Conservation (phyloP, 2,113 vertebrate genomes). For the Zingel zingel region DNA sequence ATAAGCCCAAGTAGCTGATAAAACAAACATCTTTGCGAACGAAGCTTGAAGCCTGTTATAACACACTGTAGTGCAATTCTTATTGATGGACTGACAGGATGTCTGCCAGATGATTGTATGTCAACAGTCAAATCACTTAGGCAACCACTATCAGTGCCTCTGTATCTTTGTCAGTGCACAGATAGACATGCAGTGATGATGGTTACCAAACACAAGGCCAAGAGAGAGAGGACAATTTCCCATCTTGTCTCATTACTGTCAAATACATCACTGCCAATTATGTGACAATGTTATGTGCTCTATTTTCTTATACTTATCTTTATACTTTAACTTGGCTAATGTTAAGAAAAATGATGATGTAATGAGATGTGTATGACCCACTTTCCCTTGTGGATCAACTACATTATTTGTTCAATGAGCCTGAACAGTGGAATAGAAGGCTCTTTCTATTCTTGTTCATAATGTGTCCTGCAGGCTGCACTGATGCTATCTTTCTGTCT, state of each 20-base stretch:
- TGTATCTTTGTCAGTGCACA: not conserved
- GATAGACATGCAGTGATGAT: not conserved
- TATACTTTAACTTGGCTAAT: not conserved
- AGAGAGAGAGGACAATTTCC: not conserved
- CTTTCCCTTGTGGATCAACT: not conserved
- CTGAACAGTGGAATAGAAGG: not conserved
- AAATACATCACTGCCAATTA: conserved; percentile 21
- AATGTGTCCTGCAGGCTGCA: conserved; percentile 4
- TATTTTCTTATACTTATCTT: not conserved
- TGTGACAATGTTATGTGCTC: not conserved
- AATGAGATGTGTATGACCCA: not conserved
- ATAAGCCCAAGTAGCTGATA: not conserved
- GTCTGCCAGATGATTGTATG: conserved; percentile 32
- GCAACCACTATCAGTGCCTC: conserved; percentile 10
- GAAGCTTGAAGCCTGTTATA: not conserved
- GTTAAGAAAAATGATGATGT: not conserved
- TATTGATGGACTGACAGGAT: conserved; percentile 31
- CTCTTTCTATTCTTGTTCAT: not conserved
- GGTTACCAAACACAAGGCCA: not conserved
- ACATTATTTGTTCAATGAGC: not conserved
- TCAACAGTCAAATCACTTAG: conserved; percentile 18
- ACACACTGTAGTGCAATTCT: not conserved
- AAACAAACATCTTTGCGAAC: conserved; percentile 13
- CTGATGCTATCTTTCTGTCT: conserved; percentile 11
- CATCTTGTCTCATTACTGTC: not conserved